Percentiles rank a stretch among this genome's conserved stretches.
Evolutionary conservation across 1,140 invertebrate genomes (phyloP).

Genomic region (Trichonephila clavipes): DNA sequence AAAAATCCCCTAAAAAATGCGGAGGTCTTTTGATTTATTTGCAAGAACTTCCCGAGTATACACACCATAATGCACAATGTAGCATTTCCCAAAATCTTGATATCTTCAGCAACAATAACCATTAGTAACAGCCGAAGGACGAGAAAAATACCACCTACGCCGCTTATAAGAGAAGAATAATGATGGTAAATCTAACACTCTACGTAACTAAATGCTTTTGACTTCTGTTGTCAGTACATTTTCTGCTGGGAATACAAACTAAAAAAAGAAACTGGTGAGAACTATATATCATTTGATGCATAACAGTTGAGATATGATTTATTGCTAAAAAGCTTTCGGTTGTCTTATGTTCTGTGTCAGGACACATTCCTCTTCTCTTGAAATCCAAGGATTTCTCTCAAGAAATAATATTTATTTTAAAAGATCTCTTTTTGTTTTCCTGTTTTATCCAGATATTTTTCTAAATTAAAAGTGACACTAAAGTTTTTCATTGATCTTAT

Average conservation of each 20-base stretch:
- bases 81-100: background rate
- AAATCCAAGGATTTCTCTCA: background rate
- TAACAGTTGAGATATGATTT: slow-evolving; percentile 28
- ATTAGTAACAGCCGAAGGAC: background rate
- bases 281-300: slow-evolving; percentile 35
- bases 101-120: background rate
- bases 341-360: background rate
- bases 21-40: too few species aligned
- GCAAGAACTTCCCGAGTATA: too few species aligned
- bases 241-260: background rate
- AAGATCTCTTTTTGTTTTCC: too few species aligned
- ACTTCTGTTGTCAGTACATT: slow-evolving; percentile 36
- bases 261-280: slow-evolving; percentile 12
- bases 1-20: too few species aligned
- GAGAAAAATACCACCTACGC: background rate
- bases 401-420: background rate
- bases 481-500: too few species aligned
- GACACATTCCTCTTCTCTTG: background rate
- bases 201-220: slow-evolving; percentile 21
- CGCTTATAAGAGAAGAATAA: slow-evolving; percentile 16
- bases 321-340: background rate
- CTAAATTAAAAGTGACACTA: too few species aligned
- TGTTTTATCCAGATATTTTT: too few species aligned
- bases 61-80: too few species aligned
- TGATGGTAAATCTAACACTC: slow-evolving; percentile 26